Conservation (phyloP, 2,888 invertebrate species). For the Aphodius granarius region DNA sequence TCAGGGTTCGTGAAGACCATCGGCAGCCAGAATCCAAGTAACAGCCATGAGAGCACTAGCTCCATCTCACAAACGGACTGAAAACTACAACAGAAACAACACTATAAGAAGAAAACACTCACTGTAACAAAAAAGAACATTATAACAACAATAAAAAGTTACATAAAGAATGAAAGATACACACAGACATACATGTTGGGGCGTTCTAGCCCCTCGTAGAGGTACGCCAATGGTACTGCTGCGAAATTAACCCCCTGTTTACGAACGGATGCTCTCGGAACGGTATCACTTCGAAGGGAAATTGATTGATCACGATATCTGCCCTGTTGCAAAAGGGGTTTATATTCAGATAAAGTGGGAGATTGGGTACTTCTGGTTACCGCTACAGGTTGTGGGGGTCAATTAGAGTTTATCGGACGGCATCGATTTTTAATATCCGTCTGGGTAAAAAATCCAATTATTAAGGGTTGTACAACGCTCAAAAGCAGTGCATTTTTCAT, state of each 20-base stretch:
- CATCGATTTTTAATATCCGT: neutral
- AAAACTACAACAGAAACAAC: neutral
- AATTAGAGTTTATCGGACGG: neutral
- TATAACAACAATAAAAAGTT: too few species aligned
- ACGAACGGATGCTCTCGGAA: neutral
- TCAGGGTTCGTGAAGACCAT: slow-evolving; percentile 75
- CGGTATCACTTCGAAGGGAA: neutral
- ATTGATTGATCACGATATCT: neutral
- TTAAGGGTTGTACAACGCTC: too few species aligned
- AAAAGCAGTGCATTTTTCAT: too few species aligned
- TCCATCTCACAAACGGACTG: slow-evolving; percentile 27
- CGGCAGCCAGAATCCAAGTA: slow-evolving; percentile 48
- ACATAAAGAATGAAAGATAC: too few species aligned
- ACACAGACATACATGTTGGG: too few species aligned
- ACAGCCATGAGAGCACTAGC: slow-evolving; percentile 31
- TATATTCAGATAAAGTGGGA: neutral
- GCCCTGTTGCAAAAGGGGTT: neutral
- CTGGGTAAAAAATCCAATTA: too few species aligned
- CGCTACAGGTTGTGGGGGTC: neutral
- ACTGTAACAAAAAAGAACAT: neutral
- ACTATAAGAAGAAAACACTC: neutral
- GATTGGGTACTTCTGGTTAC: neutral
- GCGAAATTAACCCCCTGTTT: neutral
- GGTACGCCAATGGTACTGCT: neutral
- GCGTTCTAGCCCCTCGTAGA: too few species aligned